These are phyloP conservation scores for Takifugu bimaculatus DNA, from an alignment of 2,113 vertebrate species.

Conservation along the genomic window DNA sequence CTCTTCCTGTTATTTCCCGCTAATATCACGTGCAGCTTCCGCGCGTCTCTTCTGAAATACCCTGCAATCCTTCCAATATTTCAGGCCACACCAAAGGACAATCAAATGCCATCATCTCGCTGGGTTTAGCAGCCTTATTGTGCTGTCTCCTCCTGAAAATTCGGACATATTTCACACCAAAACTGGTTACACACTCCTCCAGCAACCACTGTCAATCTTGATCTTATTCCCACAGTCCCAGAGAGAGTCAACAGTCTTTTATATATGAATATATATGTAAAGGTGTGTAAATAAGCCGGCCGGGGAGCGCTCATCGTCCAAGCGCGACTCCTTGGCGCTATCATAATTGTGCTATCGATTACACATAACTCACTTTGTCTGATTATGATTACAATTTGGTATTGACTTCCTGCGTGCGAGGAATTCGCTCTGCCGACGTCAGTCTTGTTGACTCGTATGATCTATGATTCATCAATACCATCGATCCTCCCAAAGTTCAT, in stretches of 20 bases:
- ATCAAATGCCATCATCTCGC: constrained; percentile 60
- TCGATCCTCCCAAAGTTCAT: constrained; percentile 86
- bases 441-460: constrained; percentile 85
- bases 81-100: constrained; percentile 58
- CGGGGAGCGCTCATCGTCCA: constrained; percentile 46
- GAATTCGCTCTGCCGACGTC: constrained; percentile 83
- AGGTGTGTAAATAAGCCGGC: constrained; percentile 60
- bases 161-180: constrained; percentile 44
- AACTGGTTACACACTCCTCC: constrained; percentile 26
- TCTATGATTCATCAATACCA: constrained; percentile 83
- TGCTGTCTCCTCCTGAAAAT: constrained; percentile 27
- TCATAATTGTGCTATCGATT: constrained; percentile 91
- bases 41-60: constrained; percentile 25
- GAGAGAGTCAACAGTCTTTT: neutral
- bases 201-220: constrained; percentile 8
- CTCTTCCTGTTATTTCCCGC: constrained; percentile 15
- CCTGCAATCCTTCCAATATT: constrained; percentile 51
- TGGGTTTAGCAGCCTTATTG: constrained; percentile 53
- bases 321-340: constrained; percentile 72
- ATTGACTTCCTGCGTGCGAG: constrained; percentile 79
- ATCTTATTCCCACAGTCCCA: constrained; percentile 3
- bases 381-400: constrained; percentile 89
- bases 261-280: constrained; percentile 19
- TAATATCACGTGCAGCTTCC: constrained; percentile 10
- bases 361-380: constrained; percentile 89